Evolutionary conservation across 2,888 invertebrate species (phyloP).

Genomic region (Biston stratarius): DNA sequence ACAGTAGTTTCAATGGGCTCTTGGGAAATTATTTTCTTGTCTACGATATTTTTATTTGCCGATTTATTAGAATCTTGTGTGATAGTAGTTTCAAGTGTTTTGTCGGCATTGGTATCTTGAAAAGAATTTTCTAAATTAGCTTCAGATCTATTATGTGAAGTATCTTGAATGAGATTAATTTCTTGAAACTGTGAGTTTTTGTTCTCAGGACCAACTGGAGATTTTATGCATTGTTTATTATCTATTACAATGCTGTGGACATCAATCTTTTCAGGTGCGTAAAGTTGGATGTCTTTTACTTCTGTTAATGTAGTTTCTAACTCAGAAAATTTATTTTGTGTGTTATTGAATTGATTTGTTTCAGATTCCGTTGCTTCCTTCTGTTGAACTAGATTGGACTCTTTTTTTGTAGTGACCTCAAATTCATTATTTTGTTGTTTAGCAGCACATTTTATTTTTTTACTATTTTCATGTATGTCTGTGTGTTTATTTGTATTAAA

Average conservation of each 20-base stretch:
- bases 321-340: not conserved
- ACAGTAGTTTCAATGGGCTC: not conserved
- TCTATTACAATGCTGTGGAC: not conserved
- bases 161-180: not conserved
- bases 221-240: not conserved
- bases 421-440: not conserved
- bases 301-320: not conserved
- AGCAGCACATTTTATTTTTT: conserved; percentile 5
- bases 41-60: conserved; percentile 3
- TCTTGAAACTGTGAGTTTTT: not conserved
- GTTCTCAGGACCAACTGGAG: not conserved
- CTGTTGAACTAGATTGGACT: not conserved
- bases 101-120: not conserved
- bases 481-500: not conserved
- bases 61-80: not conserved
- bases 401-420: not conserved
- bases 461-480: not conserved
- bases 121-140: not conserved
- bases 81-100: not conserved
- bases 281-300: not conserved
- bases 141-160: not conserved
- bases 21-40: conserved; percentile 6
- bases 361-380: conserved; percentile 21
- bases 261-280: not conserved
- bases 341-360: conserved; percentile 3